Percentiles rank a stretch among this genome's conserved stretches.
These are phyloP conservation scores for Pipistrellus pygmaeus DNA, from an alignment of 2,797 vertebrate species.

Conservation along the genomic window DNA sequence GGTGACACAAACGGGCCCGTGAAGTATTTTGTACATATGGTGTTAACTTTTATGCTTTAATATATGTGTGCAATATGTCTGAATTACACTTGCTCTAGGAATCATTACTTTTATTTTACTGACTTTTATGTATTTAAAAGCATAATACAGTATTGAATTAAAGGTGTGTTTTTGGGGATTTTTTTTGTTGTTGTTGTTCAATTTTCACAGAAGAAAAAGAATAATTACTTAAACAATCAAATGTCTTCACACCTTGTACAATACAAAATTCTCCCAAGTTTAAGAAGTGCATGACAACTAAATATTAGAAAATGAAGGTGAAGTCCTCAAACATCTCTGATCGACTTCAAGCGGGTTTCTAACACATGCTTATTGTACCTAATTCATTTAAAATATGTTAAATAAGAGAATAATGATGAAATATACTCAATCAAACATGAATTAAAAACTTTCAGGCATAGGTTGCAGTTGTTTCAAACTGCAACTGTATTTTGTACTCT, in stretches of 20 bases:
- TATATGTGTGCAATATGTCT: conserved; percentile 77
- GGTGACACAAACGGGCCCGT: conserved; percentile 78
- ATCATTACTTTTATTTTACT: conserved; percentile 81
- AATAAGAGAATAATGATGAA: conserved; percentile 67
- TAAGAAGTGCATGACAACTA: conserved; percentile 28
- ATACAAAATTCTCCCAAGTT: conserved; percentile 61
- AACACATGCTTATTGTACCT: conserved; percentile 33
- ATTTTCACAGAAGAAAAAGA: conserved; percentile 71
- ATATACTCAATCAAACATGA: conserved; percentile 42
- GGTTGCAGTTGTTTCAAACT: conserved; percentile 59
- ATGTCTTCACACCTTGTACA: conserved; percentile 54
- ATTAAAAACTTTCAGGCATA: conserved; percentile 64
- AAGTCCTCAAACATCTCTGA: conserved; percentile 43
- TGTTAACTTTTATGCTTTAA: conserved; percentile 82
- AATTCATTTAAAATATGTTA: conserved; percentile 63
- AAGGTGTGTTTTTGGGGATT: conserved; percentile 35
- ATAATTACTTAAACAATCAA: conserved; percentile 57
- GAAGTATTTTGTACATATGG: conserved; percentile 77
- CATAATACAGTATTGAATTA: conserved; percentile 75
- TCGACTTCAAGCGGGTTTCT: conserved; percentile 45
- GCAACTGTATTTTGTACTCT: conserved; percentile 68
- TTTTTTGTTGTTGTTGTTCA: conserved; percentile 52
- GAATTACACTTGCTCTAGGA: conserved; percentile 80
- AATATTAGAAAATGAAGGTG: conserved; percentile 48
- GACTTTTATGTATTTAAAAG: conserved; percentile 81